Percentiles rank a stretch among this genome's conserved stretches.
phyloP scores from a whole-genome alignment of 2,797 vertebrate genomes.

The Girardinus metallicus region DNA sequence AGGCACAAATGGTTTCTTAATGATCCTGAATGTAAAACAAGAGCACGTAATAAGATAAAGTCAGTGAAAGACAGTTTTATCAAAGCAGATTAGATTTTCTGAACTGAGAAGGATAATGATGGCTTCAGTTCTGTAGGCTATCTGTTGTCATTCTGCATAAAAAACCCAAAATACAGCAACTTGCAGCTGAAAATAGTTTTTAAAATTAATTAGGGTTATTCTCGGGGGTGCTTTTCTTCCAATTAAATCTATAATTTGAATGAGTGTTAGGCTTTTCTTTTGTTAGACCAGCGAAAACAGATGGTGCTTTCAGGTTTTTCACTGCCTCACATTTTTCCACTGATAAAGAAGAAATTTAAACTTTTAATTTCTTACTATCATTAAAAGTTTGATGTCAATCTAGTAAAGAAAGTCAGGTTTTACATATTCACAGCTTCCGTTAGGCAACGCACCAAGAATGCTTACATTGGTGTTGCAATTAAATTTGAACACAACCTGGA shows the following conservation, averaged over 20 bases:
- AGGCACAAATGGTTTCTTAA: neutral
- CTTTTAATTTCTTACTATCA: neutral
- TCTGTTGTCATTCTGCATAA: neutral
- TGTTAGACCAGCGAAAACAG: neutral
- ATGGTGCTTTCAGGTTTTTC: neutral
- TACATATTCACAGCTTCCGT: neutral
- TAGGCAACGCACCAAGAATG: neutral
- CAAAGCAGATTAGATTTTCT: neutral
- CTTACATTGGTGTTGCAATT: neutral
- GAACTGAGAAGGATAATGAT: neutral
- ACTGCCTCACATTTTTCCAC: neutral
- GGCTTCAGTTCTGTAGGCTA: neutral
- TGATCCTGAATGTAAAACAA: neutral
- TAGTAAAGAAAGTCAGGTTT: neutral
- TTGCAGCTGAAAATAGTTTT: neutral
- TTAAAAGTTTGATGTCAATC: neutral
- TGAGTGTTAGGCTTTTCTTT: neutral
- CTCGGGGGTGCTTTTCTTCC: neutral
- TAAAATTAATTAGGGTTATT: neutral
- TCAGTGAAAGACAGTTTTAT: neutral
- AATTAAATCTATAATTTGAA: neutral
- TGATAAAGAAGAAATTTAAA: neutral
- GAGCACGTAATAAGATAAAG: neutral
- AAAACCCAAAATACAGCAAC: neutral
- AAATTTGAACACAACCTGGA: neutral